These are phyloP conservation scores for Drosophila serrata DNA, from an alignment of 1,140 invertebrate genomes.

Conservation along the genomic window DNA sequence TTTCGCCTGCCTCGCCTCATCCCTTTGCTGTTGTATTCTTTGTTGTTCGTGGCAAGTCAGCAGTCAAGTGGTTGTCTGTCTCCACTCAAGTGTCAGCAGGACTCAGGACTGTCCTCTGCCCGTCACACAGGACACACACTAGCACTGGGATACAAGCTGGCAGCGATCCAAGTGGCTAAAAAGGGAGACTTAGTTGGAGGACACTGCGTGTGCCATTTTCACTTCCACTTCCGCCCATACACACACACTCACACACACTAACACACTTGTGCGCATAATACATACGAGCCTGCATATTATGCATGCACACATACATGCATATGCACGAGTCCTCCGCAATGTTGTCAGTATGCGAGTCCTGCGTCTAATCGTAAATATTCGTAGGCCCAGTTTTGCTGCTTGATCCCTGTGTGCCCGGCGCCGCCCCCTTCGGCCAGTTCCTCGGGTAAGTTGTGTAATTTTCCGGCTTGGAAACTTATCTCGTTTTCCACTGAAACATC, in stretches of 20 bases:
- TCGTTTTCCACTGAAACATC: slow-evolving; percentile 10
- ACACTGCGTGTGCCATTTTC: slow-evolving; percentile 65
- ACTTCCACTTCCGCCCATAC: slow-evolving; percentile 57
- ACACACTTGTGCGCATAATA: slow-evolving; percentile 8
- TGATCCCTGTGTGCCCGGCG: slow-evolving; percentile 23
- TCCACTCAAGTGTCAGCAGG: slow-evolving; percentile 79
- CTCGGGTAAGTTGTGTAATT: slow-evolving; percentile 51
- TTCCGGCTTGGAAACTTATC: slow-evolving; percentile 41
- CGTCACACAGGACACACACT: slow-evolving; percentile 26
- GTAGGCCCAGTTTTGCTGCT: slow-evolving; percentile 48
- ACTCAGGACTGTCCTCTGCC: slow-evolving; percentile 63
- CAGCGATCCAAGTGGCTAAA: slow-evolving; percentile 55
- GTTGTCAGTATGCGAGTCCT: slow-evolving; percentile 41
- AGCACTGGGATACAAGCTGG: slow-evolving; percentile 31
- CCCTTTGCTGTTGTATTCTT: slow-evolving; percentile 42
- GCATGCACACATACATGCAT: slow-evolving; percentile 39
- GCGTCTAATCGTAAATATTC: slow-evolving; percentile 62
- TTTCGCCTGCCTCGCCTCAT: slow-evolving; percentile 19
- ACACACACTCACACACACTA: slow-evolving; percentile 11
- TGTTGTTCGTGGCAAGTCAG: slow-evolving; percentile 54
- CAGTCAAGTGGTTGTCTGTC: slow-evolving; percentile 79
- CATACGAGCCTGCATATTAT: slow-evolving; percentile 36
- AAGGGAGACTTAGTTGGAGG: slow-evolving; percentile 55
- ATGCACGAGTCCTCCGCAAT: slow-evolving; percentile 43
- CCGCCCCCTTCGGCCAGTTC: neutral